Conservation (phyloP, 2,113 vertebrate species). For the Odontesthes bonariensis region DNA sequence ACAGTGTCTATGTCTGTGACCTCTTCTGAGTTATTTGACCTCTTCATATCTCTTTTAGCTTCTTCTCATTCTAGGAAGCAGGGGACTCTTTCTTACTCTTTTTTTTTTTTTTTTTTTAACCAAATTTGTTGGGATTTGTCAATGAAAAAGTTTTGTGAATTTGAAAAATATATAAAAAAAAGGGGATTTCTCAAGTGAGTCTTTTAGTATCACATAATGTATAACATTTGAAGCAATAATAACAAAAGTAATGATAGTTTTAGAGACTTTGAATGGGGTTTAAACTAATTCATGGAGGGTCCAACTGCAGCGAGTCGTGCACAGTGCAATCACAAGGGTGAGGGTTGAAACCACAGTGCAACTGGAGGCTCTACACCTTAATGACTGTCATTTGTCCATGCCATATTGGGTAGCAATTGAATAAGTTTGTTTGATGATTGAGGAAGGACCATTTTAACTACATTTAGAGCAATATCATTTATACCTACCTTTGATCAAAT, state of each 20-base stretch:
- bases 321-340: constrained; percentile 51
- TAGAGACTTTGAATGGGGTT: constrained; percentile 1
- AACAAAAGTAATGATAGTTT: constrained; percentile 58
- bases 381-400: constrained; percentile 79
- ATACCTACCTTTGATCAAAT: constrained; percentile 58
- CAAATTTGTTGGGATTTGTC: background rate
- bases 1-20: constrained; percentile 44
- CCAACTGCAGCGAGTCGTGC: constrained; percentile 59
- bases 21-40: constrained; percentile 33
- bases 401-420: constrained; percentile 72
- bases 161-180: too few species aligned
- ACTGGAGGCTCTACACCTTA: constrained; percentile 65
- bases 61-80: background rate
- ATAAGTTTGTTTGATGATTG: constrained; percentile 54
- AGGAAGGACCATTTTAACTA: constrained; percentile 43
- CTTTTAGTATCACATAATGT: constrained; percentile 14
- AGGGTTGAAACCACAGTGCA: constrained; percentile 66
- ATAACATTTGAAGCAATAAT: constrained; percentile 22
- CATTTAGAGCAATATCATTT: constrained; percentile 53
- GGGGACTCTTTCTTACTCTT: background rate
- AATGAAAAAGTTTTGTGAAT: background rate
- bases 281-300: background rate
- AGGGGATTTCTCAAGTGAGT: background rate
- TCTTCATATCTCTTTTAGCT: background rate
- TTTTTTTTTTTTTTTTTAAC: too few species aligned